Evolutionary conservation across 2,797 vertebrate species (phyloP), one percentile per base, ranked within the genome.

Genomic region (Dromococcyx pavoninus): DNA sequence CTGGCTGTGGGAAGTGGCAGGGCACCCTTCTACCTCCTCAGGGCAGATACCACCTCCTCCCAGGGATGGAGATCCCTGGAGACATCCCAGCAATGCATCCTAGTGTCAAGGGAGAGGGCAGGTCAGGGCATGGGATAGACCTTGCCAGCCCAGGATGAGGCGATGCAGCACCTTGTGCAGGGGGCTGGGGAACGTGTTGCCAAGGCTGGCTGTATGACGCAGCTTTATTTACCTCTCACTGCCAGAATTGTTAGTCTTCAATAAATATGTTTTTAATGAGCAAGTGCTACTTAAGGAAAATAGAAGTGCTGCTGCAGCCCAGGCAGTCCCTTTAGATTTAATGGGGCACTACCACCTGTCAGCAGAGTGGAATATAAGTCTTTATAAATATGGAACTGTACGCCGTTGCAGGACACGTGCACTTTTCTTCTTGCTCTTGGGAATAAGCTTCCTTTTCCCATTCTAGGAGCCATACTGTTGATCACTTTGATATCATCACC

Each of bases 251-350:
- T 65, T 85, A 74, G 89, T 88, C 53, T 50, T 65, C 88, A n/a
- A 27, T 76, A 89, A 87, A 69, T 86, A 37, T 43, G 21, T 48
- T 80, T 83, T 86, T 88, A 93, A 94, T 17, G 60, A 94, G 82
- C 4, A 5, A 54, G 37, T 2, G 1, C 44, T 32, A 5, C 35
- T 58, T 75, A 60, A 67, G 39, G 88, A 58, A 35, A 86, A 30
- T 5, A 75, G 85, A 82, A 89, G 72, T 86, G 82, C 71, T 94
- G 79, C 91, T 70, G 65, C 84, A 86, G 74, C 71, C 39, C 27
- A 11, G 33, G 48, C 70, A 58, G n/a, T 39, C 71, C 44, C 78
- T 54, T 46, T 48, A 90, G 87, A 72, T 75, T 89, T 94, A 64
- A 53, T 50, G 17, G 70, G 71, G 41, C 50, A 51, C 46, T 18